Percentiles rank a stretch among this genome's conserved stretches.
Evolutionary conservation across 2,797 vertebrate species (phyloP).

Genomic region (Aldrovandia affinis): DNA sequence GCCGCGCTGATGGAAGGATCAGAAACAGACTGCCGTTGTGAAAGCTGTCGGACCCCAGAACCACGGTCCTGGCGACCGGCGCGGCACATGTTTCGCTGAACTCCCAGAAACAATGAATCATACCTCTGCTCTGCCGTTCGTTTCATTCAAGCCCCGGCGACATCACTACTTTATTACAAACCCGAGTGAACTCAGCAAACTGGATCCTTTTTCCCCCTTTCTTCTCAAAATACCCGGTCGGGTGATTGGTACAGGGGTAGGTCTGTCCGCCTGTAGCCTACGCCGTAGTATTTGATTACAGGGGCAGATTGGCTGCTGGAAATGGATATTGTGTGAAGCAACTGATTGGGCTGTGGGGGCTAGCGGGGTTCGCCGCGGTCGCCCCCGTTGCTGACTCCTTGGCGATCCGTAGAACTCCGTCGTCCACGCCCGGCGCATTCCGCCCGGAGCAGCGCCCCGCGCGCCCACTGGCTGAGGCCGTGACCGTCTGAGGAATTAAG

Average conservation of each 20-base stretch:
- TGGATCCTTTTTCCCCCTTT: too few species aligned
- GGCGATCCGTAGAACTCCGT: slow-evolving; percentile 24
- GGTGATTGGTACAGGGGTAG: slow-evolving; percentile 1
- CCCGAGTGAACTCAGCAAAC: not conserved
- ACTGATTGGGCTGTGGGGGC: slow-evolving; percentile 33
- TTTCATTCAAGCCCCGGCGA: not conserved
- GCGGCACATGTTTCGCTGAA: not conserved
- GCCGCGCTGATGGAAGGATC: not conserved
- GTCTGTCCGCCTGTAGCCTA: not conserved
- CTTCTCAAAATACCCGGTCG: not conserved
- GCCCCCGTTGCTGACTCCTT: slow-evolving; percentile 28
- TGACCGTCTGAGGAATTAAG: slow-evolving; percentile 37
- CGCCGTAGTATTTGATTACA: not conserved
- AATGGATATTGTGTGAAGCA: slow-evolving; percentile 40
- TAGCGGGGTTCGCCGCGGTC: slow-evolving; percentile 35
- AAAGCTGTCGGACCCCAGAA: not conserved
- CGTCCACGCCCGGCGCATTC: slow-evolving; percentile 34
- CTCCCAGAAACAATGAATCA: not conserved
- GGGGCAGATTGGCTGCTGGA: slow-evolving; percentile 9
- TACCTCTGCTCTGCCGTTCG: not conserved
- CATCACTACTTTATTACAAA: not conserved
- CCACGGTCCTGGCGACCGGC: not conserved
- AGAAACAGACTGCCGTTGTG: not conserved
- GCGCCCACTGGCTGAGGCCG: slow-evolving; percentile 37
- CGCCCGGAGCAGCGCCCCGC: not conserved